Base-by-base conservation (phyloP, 2,113 vertebrate genomes). In the Vireo altiloquus region DNA sequence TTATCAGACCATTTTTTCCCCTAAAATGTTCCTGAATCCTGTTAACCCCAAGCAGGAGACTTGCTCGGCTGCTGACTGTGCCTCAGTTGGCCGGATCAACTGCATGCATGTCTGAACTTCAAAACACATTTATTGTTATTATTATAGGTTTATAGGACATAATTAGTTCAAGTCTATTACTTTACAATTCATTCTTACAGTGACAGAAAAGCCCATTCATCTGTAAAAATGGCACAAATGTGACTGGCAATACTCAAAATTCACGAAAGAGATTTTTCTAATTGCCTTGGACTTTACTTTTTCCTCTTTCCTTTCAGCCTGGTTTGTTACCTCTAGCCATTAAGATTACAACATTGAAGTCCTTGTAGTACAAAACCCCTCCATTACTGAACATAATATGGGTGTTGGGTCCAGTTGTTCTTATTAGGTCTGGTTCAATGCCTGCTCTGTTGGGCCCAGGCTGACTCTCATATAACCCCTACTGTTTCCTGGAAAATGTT, bases 111-210 rank as follows among this genome's bases (percentile, higher is more conserved):
- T 87, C 69, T 92, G 89, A 89, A 83, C 89, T 82, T 91, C 92
- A 92, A 89, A 96, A 92, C 60, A 63, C n/a, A 68, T 56, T 46
- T 82, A 53, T 35, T 83, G 37, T 94, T 94, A 79, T 94, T 84
- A 83, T 92, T 80, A 50, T 54, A 92, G 52, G 61, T 90, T 91
- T 93, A 84, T 59, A 83, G 65, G 53, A 84, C 74, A 93, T 76
- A 72, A 95, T 95, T 90, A 93, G 88, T 97, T 95, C 94, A 96
- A 96, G 72, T 65, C 91, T 2, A 27, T 87, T 95, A 94, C 91
- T 89, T 93, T 87, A 79, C 72, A 89, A 66, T 95, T 68, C 61
- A 82, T 69, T 82, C 83, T 69, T 91, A 90, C 66, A 83, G n/a
- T 28, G 57, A 87, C 65, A 95, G 86, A 87, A 94, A 79, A 82